A percentile compares a stretch with the other conserved stretches of the same genome.
phyloP scores from a whole-genome alignment of 2,888 invertebrate genomes.

The Unio pictorum region DNA sequence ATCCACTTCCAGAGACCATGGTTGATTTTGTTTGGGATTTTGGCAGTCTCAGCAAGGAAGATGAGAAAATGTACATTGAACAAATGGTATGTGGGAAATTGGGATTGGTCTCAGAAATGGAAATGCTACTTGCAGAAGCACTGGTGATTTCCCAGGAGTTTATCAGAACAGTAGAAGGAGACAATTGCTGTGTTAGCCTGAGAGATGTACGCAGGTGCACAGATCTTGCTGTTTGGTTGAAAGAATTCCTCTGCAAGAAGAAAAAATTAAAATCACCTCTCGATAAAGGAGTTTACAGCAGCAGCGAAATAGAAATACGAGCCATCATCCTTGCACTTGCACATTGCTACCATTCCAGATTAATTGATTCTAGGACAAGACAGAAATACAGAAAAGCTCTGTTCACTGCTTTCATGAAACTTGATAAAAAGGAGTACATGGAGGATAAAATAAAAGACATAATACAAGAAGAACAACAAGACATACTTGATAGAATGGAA shows the following conservation, averaged over 20 bases:
- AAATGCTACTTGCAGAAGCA: conserved; percentile 13
- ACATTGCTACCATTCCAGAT: conserved; percentile 36
- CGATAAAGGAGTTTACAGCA: no score
- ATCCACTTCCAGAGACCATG: conserved; percentile 50
- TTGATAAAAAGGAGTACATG: not conserved
- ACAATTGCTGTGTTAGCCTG: conserved; percentile 23
- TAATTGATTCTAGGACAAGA: conserved; percentile 18
- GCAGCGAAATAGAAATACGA: not conserved
- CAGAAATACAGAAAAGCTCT: conserved; percentile 19
- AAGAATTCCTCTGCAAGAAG: conserved; percentile 7
- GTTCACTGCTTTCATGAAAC: conserved; percentile 8
- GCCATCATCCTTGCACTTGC: conserved; percentile 33
- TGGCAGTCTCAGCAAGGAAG: conserved; percentile 39
- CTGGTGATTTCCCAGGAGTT: conserved; percentile 26
- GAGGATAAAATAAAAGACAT: conserved; percentile 20
- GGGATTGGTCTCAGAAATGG: not conserved
- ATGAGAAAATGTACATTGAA: conserved; percentile 42
- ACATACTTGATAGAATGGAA: conserved; percentile 44
- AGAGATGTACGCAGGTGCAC: conserved; percentile 30
- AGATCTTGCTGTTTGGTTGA: conserved; percentile 20
- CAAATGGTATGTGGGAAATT: conserved; percentile 19
- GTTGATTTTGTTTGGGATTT: conserved; percentile 56
- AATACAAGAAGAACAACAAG: conserved; percentile 38
- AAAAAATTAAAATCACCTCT: no score
- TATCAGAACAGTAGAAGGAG: conserved; percentile 13